Evolutionary conservation across 1,140 invertebrate species (phyloP), one percentile per base, ranked within the genome.

Genomic region (Penaeus chinensis): DNA sequence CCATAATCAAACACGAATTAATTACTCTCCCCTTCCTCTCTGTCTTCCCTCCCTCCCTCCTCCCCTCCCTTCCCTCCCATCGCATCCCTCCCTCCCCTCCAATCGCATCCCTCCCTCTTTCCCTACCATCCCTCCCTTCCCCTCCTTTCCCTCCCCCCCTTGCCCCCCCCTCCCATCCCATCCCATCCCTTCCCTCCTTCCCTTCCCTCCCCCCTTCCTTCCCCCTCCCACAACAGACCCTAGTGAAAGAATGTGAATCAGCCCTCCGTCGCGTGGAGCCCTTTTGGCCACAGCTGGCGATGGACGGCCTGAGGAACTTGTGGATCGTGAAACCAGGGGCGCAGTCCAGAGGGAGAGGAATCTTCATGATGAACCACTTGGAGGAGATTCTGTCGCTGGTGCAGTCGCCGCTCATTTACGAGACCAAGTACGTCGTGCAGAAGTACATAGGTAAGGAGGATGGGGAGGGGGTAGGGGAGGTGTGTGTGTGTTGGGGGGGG

Each of bases 301-400:
- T 92, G 90, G 97, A 98, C 92, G 97, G 97, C 0, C 93, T 94
- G 66, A 94, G 95, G 84, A 98, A 98, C 92, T 95, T 98, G 82
- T 99, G 98, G 98, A 99, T 99, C 90, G 94, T 98, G 42, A 99
- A 99, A 92, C 98, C 98, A 0, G 97, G 97, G 20, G 97, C 97
- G 81, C 96, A 97, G 92, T 98, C 97, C 89, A 94, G 97, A 5
- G 98, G 98, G 0, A 94, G 96, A 90, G 98, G 97, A 71, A 98
- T 99, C 85, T 94, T 96, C 24, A 93, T 98, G 42, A 95, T 97
- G 93, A 96, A 97, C 91, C 95, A 95, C 91, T 93, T 98, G 19
- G 96, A 97, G 89, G 96, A 97, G 90, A 97, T 99, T 65, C 92
- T 97, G 89, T 95, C 95, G 74, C 90, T 93, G 42, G 91, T 90